Evolutionary conservation across 1,140 invertebrate genomes (phyloP).

Genomic region (Calephelis nemesis): DNA sequence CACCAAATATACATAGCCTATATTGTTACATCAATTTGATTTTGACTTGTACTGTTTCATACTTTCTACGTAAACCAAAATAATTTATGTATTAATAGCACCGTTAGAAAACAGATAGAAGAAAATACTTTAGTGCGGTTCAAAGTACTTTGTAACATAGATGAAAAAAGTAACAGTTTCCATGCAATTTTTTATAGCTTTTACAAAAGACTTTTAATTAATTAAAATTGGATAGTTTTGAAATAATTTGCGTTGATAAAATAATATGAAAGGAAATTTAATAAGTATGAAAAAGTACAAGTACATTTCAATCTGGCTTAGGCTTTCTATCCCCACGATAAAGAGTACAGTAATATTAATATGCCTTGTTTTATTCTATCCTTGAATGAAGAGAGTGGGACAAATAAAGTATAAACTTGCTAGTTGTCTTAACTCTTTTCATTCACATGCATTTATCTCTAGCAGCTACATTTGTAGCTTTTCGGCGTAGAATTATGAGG

Average conservation of each 20-base stretch:
- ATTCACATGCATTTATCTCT: not conserved
- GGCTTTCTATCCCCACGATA: not conserved
- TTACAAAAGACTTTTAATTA: no score
- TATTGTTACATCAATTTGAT: not conserved
- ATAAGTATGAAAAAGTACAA: not conserved
- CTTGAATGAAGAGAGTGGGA: not conserved
- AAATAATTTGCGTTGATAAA: no score
- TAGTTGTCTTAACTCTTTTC: not conserved
- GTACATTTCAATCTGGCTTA: not conserved
- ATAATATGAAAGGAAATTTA: no score
- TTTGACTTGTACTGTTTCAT: not conserved
- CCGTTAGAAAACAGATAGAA: no score
- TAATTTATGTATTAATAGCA: not conserved
- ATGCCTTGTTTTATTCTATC: not conserved
- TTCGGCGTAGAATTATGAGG: not conserved
- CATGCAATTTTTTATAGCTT: no score
- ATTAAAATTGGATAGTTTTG: no score
- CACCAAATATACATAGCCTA: not conserved
- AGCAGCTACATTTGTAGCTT: not conserved
- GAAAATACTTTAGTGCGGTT: no score
- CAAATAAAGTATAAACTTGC: not conserved
- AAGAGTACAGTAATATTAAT: not conserved
- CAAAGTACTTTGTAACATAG: no score
- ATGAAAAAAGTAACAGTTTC: no score
- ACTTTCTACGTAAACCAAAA: not conserved